Evolutionary conservation across 1,140 invertebrate genomes (phyloP), one percentile per base, ranked within the genome.

Genomic region (Tenebrio molitor): DNA sequence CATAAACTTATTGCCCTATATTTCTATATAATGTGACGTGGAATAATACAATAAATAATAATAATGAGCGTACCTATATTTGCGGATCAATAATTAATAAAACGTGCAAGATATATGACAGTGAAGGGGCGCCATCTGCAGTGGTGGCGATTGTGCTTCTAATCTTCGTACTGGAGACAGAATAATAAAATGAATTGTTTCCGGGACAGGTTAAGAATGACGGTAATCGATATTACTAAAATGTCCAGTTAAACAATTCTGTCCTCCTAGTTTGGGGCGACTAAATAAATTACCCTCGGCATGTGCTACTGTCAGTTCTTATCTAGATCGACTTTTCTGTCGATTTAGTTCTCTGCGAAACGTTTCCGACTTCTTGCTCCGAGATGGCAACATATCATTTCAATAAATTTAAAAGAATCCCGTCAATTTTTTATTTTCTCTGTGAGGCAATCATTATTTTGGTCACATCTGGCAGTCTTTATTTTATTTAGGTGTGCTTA

Each of bases 171-270:
- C n/a, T 58, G 50, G n/a, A 29, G 50, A 58, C 50, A 21, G 4
- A 50, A 50, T 50, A 25, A 58, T 58, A 58, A 29, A 58, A 58
- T 58, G 21, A 15, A 58, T 58, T 12, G 50, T 29, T 58, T 58
- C 23, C 50, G 6, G 15, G 23, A 58, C 50, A 58, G 50, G 50
- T 25, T 58, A 58, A 58, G 50, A 58, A 33, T 58, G 50, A 58
- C 19, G 21, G 50, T 58, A 58, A 58, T 58, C 50, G 50, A 58
- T 58, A 58, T 58, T 58, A 58, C 50, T 58, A 58, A 58, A 58
- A 58, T 58, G 50, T 58, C 50, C 50, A 58, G 50, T 58, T 58
- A 58, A 58, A 58, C 50, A 58, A 58, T 58, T 58, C 50, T 33
- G 50, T 58, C 23, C 21, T 33, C 23, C 23, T 29, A 58, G 50